Evolutionary conservation across 2,113 vertebrate species (phyloP).

Genomic region (Tauraco erythrolophus): DNA sequence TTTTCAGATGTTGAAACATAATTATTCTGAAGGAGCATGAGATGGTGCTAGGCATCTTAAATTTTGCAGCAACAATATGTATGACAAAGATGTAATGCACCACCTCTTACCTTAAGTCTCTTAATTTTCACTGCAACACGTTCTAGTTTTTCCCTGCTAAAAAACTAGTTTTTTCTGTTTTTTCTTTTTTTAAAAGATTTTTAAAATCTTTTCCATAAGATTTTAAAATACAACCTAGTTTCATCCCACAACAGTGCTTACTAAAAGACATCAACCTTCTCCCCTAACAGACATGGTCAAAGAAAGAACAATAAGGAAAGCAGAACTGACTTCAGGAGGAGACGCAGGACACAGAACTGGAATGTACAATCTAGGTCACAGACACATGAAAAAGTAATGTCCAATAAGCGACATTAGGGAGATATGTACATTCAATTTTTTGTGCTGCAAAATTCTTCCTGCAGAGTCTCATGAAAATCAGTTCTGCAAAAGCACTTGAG

Average conservation of each 20-base stretch:
- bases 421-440: neutral
- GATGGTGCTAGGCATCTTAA: neutral
- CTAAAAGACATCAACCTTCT: neutral
- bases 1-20: neutral
- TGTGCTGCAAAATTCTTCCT: neutral
- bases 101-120: neutral
- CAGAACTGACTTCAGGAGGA: neutral
- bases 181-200: too few relatives aligned
- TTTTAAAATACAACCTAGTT: neutral
- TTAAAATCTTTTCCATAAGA: neutral
- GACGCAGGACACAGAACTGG: neutral
- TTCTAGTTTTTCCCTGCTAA: neutral
- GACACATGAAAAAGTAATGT: rapidly evolving
- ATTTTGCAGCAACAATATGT: neutral
- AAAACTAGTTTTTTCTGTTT: too few relatives aligned
- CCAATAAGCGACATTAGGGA: neutral
- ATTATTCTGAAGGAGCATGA: neutral
- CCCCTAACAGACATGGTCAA: rapidly evolving
- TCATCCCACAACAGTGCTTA: neutral
- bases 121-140: neutral
- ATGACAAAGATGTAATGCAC: neutral
- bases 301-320: neutral
- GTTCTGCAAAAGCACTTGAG: neutral
- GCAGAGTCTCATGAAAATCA: neutral
- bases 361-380: neutral